Conservation (phyloP, 2,888 invertebrate genomes). For the Tetropium fuscum region DNA sequence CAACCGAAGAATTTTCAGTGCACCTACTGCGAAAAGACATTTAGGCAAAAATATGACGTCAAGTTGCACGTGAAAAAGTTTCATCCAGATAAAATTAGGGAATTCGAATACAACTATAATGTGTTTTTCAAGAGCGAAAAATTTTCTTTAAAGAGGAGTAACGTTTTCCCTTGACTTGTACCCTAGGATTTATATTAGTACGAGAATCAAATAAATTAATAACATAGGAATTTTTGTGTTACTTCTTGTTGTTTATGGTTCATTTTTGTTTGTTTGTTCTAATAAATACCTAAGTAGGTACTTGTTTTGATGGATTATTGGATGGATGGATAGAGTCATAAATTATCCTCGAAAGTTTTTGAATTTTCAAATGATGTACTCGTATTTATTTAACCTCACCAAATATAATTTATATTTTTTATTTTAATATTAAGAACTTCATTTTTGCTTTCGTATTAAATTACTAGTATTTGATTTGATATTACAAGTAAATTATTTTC, state of each 20-base stretch:
- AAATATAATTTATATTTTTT: no score
- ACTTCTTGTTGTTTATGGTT: neutral
- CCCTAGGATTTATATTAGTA: neutral
- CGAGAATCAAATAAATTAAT: neutral
- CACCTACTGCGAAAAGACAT: slow-evolving; percentile 31
- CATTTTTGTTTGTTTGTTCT: no score
- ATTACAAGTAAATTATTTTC: neutral
- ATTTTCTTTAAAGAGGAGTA: neutral
- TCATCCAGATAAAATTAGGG: slow-evolving; percentile 32
- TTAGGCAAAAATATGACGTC: slow-evolving; percentile 36
- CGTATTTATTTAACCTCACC: no score
- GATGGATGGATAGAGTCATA: no score
- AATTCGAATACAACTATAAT: slow-evolving; percentile 31
- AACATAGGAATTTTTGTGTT: neutral
- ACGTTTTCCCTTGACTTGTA: slow-evolving; percentile 10
- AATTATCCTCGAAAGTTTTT: no score
- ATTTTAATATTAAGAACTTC: no score
- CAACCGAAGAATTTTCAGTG: slow-evolving; percentile 29
- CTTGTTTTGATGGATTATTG: no score
- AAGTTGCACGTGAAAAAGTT: slow-evolving; percentile 38
- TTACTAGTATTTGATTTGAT: no score
- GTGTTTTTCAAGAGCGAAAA: neutral
- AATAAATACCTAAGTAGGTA: no score
- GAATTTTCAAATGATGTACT: no score
- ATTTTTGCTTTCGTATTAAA: no score